Conservation (phyloP, 1,140 invertebrate genomes). For the Rhynchophorus ferrugineus region DNA sequence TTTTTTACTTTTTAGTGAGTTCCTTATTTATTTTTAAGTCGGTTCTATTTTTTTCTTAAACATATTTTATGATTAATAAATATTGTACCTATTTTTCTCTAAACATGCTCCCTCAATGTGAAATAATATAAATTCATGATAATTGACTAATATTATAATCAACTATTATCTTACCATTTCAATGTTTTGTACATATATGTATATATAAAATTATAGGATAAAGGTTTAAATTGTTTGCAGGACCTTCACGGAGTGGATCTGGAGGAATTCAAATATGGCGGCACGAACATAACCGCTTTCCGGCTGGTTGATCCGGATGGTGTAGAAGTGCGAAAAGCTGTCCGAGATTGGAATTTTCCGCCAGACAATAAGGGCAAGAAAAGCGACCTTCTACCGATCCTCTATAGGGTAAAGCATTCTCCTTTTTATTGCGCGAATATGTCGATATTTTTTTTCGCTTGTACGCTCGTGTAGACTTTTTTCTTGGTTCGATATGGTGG, state of each 20-base stretch:
- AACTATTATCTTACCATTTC: too few relatives aligned
- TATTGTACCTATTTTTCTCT: too few relatives aligned
- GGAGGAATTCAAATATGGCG: slow-evolving; percentile 89
- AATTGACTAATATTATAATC: too few relatives aligned
- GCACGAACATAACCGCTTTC: slow-evolving; percentile 88
- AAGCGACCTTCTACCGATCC: background rate
- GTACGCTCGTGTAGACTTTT: too few relatives aligned
- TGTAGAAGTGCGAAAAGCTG: slow-evolving; percentile 62
- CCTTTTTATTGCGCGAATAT: background rate
- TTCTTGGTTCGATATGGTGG: too few relatives aligned
- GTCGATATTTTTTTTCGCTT: background rate
- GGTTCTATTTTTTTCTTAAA: too few relatives aligned
- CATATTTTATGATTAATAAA: too few relatives aligned
- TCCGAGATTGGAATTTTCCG: slow-evolving; percentile 63
- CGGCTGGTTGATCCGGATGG: slow-evolving; percentile 73
- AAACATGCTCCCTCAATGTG: too few relatives aligned
- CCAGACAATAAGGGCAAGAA: slow-evolving; percentile 31
- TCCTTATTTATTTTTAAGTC: too few relatives aligned
- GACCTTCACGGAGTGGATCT: slow-evolving; percentile 84
- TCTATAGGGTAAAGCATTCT: slow-evolving; percentile 12
- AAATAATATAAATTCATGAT: too few relatives aligned
- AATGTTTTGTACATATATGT: too few relatives aligned
- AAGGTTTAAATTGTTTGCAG: slow-evolving; percentile 45
- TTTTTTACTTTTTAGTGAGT: too few relatives aligned
- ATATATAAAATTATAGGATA: background rate